Base-by-base conservation (phyloP, 2,113 vertebrate genomes). In the Petaurus breviceps region DNA sequence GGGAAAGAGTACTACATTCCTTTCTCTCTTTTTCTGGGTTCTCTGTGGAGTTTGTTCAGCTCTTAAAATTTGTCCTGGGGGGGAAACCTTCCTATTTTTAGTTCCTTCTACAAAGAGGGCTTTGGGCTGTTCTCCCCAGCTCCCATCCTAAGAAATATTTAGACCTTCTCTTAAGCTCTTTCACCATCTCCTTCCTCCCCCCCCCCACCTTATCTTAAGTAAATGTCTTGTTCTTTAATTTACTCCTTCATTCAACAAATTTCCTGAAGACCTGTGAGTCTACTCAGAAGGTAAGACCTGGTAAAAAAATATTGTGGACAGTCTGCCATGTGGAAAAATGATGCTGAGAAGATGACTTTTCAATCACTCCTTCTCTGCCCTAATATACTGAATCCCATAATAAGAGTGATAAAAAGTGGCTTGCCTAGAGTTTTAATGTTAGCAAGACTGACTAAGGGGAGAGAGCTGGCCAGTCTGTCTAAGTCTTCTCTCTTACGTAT, bases 31-130 rank as follows among this genome's bases (percentile, higher is more conserved):
- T 93, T 93, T 16, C n/a, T 28, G 51, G 52, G 89, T 54, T 28
- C 25, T 89, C 25, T 91, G 94, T 93, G 96, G 57, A 90, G 57
- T 92, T 77, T 53, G 24, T 89, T 52, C 51, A 26, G 43, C 91
- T 95, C 12, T 95, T 49, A 93, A 50, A 90, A 61, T 89, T 77
- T 92, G 24, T 96, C 95, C 11, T 54, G 77, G 57, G 90, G 57
- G 22, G 93, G 91, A 19, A 7, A 43, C 10, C 23, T 95, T 89
- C 68, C 84, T 53, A 16, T 43, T n/a, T 84, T 94, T 90, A 77
- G 16, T 93, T 92, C 9, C 77, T 95, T 22, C 94, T 14, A 37
- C 19, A 90, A 26, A 43, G 49, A 92, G 57, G 77, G 57, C 19
- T 0, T 96, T 43, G n/a, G 0, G 16, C 37, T 77, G 68, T 25